phyloP scores from a whole-genome alignment of 1,140 invertebrate genomes.

The Caerostris darwini region DNA sequence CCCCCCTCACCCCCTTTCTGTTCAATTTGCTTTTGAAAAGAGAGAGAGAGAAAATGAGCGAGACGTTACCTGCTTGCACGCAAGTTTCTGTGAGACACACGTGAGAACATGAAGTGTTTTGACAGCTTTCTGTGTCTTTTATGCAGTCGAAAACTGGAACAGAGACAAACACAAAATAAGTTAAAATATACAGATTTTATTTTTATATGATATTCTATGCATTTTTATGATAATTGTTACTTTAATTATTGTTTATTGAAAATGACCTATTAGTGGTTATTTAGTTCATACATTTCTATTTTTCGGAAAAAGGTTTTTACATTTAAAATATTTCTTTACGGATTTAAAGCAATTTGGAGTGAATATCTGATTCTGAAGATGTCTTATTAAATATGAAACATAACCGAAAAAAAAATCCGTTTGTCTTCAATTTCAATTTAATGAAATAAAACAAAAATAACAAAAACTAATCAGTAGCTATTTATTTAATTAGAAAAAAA shows the following conservation, averaged over 20 bases:
- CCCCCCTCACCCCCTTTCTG: neutral
- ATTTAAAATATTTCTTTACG: no score
- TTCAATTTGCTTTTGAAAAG: neutral
- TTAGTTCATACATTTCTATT: no score
- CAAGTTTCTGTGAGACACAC: constrained; percentile 74
- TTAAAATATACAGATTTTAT: neutral
- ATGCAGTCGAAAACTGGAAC: constrained; percentile 64
- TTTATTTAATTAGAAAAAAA: no score
- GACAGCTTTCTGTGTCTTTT: constrained; percentile 61
- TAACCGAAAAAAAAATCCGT: no score
- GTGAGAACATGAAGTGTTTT: constrained; percentile 69
- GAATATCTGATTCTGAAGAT: no score
- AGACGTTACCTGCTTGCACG: constrained; percentile 60
- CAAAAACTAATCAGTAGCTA: no score
- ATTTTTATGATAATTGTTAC: no score
- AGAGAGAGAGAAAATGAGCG: neutral
- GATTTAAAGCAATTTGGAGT: no score
- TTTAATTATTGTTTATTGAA: no score
- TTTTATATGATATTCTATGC: neutral
- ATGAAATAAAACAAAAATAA: neutral
- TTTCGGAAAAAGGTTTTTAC: no score
- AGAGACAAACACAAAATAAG: neutral
- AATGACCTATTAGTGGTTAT: no score
- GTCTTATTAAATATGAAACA: no score
- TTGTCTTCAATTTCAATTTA: neutral